A percentile compares a stretch with the other conserved stretches of the same genome.
Evolutionary conservation across 1,140 invertebrate species (phyloP).

Genomic region (Zaprionus ornatus): DNA sequence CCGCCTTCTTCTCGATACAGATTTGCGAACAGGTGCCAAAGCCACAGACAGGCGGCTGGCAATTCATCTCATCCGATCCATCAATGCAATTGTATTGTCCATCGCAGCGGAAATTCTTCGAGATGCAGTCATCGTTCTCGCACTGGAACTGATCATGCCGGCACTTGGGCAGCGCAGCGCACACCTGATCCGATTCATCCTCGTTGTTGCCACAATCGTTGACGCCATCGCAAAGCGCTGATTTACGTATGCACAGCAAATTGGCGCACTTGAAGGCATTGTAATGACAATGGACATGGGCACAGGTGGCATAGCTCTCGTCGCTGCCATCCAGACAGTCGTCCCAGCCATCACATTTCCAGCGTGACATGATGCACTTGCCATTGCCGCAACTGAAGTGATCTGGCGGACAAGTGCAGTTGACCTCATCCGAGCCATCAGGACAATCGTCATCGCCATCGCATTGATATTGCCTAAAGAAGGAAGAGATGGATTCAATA

Average conservation of each 20-base stretch:
- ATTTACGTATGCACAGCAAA: conserved; percentile 87
- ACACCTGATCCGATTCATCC: conserved; percentile 87
- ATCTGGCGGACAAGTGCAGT: conserved; percentile 93
- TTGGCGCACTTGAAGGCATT: conserved; percentile 85
- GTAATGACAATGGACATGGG: conserved; percentile 92
- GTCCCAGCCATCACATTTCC: conserved; percentile 90
- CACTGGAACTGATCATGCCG: conserved; percentile 90
- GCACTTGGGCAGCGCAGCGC: conserved; percentile 87
- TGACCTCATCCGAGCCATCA: conserved; percentile 95
- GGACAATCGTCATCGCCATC: conserved; percentile 94
- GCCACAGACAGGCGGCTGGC: conserved; percentile 89
- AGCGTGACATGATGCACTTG: conserved; percentile 95
- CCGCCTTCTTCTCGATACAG: conserved; percentile 88
- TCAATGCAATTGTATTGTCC: conserved; percentile 87
- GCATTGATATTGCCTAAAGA: conserved; percentile 74
- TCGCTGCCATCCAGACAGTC: conserved; percentile 94
- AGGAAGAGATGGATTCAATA: neutral
- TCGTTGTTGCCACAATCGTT: conserved; percentile 88
- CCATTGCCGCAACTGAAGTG: conserved; percentile 93
- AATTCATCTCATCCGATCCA: conserved; percentile 87
- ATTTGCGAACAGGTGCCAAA: conserved; percentile 91
- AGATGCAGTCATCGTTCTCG: conserved; percentile 89
- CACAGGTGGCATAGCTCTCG: conserved; percentile 91
- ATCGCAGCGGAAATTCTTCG: conserved; percentile 90
- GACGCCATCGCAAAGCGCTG: conserved; percentile 88